Evolutionary conservation across 2,797 vertebrate genomes (phyloP).

Genomic region (Artibeus jamaicensis): DNA sequence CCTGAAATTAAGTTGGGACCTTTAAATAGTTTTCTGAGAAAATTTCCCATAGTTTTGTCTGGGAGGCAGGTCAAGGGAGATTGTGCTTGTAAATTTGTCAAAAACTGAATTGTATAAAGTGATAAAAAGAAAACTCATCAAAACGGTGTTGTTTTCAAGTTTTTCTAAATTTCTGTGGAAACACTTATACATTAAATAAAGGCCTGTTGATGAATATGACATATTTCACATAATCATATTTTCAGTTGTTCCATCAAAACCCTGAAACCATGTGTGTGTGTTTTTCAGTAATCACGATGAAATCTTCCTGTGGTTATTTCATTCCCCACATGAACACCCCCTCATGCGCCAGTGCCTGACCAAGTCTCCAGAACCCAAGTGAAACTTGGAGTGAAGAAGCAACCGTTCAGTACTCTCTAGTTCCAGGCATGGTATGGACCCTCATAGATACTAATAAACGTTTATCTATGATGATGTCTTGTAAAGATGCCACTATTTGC

Average conservation of each 20-base stretch:
- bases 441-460: not conserved
- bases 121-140: not conserved
- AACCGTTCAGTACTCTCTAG: not conserved
- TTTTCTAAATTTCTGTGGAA: not conserved
- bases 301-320: not conserved
- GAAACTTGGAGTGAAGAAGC: not conserved
- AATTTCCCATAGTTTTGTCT: not conserved
- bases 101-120: not conserved
- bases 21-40: constrained; percentile 9
- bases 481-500: not conserved
- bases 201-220: not conserved
- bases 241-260: not conserved
- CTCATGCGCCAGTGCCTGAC: no score
- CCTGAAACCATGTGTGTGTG: not conserved
- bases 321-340: not conserved
- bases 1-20: not conserved
- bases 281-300: not conserved
- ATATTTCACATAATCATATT: not conserved
- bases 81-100: not conserved
- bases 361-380: not conserved
- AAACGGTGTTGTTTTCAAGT: not conserved
- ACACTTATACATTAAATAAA: not conserved
- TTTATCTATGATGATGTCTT: constrained; percentile 36
- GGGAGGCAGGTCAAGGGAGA: not conserved
- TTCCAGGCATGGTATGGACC: not conserved